Evolutionary conservation across 2,888 invertebrate genomes (phyloP).

Genomic region (Podotricha telesiphe): DNA sequence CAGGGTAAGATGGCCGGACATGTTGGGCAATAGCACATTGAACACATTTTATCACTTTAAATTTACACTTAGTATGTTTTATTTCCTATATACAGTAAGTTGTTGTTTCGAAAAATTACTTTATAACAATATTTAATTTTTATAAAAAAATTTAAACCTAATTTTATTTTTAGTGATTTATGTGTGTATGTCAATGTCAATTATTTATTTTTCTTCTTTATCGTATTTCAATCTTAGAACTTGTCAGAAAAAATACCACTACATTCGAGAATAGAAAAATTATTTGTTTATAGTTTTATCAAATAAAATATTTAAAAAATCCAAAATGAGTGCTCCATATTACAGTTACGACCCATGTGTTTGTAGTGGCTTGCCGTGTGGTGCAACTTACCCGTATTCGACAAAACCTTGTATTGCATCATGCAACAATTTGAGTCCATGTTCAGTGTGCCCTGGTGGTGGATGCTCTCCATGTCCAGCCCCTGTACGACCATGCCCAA

Average conservation of each 20-base stretch:
- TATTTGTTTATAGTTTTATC: neutral
- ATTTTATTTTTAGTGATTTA: conserved; percentile 21
- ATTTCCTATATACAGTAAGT: neutral
- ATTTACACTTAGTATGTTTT: neutral
- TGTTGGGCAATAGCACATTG: conserved; percentile 64
- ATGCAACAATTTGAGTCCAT: conserved; percentile 62
- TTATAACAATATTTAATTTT: conserved; percentile 41
- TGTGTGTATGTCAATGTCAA: conserved; percentile 27
- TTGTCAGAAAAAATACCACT: conserved; percentile 14
- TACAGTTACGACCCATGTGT: conserved; percentile 78
- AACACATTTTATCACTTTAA: conserved; percentile 56
- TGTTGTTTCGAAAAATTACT: conserved; percentile 11
- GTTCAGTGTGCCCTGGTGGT: conserved; percentile 75
- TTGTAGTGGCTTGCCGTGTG: conserved; percentile 68
- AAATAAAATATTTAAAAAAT: conserved; percentile 32
- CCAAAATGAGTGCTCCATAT: conserved; percentile 74
- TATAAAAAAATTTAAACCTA: conserved; percentile 37
- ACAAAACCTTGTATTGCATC: conserved; percentile 72
- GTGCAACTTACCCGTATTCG: conserved; percentile 71
- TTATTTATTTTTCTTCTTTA: conserved; percentile 13
- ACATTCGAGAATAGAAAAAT: neutral
- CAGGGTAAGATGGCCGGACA: conserved; percentile 74
- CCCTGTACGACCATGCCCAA: conserved; percentile 72
- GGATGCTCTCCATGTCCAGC: conserved; percentile 77
- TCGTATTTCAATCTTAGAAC: conserved; percentile 15